A percentile compares a stretch with the other conserved stretches of the same genome.
phyloP scores from a whole-genome alignment of 2,797 vertebrate species.

The Eulemur coronatus region DNA sequence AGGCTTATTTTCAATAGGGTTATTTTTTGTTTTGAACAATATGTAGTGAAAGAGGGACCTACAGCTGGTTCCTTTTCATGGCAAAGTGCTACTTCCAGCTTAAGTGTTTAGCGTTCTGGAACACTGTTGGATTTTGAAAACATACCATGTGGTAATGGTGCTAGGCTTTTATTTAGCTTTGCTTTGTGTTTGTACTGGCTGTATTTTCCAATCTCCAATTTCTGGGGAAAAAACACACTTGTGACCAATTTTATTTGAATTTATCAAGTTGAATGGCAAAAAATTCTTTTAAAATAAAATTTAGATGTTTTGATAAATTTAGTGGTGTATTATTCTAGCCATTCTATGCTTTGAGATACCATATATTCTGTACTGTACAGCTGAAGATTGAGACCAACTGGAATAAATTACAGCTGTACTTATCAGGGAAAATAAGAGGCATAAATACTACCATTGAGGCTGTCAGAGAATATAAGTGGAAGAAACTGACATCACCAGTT shows the following conservation, averaged over 20 bases:
- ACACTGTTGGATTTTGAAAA: conserved; percentile 69
- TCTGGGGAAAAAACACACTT: conserved; percentile 33
- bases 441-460: neutral
- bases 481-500: neutral
- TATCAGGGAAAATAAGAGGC: neutral
- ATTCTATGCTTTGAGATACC: neutral
- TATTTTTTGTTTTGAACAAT: conserved; percentile 77
- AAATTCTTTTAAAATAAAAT: conserved; percentile 62
- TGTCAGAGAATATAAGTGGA: neutral
- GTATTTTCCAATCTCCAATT: conserved; percentile 67
- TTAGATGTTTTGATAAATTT: conserved; percentile 34
- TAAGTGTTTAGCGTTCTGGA: conserved; percentile 72
- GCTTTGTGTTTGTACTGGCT: conserved; percentile 70
- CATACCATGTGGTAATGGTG: conserved; percentile 66
- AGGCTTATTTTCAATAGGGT: conserved; percentile 70
- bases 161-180: conserved; percentile 73
- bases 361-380: neutral
- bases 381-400: neutral
- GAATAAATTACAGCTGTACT: neutral
- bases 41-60: conserved; percentile 63
- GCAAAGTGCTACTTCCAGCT: conserved; percentile 71
- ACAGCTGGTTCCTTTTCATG: conserved; percentile 76
- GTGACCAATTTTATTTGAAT: conserved; percentile 66
- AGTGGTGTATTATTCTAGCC: neutral
- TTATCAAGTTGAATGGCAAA: conserved; percentile 43